Evolutionary conservation across 1,140 invertebrate genomes (phyloP), one percentile per base, ranked within the genome.

Genomic region (Proales similis): DNA sequence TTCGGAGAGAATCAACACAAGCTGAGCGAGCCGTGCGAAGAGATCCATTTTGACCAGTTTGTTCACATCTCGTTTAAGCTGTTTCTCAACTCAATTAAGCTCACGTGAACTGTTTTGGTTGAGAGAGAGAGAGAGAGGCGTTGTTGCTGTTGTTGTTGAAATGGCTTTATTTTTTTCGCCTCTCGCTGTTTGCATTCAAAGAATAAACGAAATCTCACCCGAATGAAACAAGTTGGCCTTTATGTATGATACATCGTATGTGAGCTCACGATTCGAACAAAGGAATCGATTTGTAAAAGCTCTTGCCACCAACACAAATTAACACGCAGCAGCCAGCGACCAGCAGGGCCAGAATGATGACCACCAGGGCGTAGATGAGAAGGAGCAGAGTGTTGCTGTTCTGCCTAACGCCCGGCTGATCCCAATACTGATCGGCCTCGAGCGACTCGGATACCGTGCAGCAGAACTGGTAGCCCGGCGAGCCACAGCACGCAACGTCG

Each of bases 41-140:
- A 57, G 14, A 29, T 57, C 32, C 36, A 39, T 12, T 57, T 29
- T 0, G 36, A 57, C 29, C 36, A 57, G 14, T 57, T 57, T 42
- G 30, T 57, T n/a, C 26, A 26, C 29, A 39, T 30, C 11, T 14
- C 36, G 12, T 57, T 42, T 39, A 57, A 24, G 29, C 29, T 29
- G 27, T 57, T 57, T 57, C 39, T 42, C 30, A 42, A 57, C 45
- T 57, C 33, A 26, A 57, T 53, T 6, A 53, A 53, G 38, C 29
- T 53, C 19, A 30, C 32, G n/a, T 53, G 27, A 53, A 39, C 19
- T 22, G 32, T n/a, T 29, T 29, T 45, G 20, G 20, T 45, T 22
- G 22, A 43, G 22, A 43, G 5, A 19, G 22, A 43, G 22, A 43
- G 17, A 43, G 22, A 43, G n/a, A 43, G 22, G 22, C 6, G 14